Evolutionary conservation across 2,888 invertebrate species (phyloP).

Genomic region (Tribolium freemani): DNA sequence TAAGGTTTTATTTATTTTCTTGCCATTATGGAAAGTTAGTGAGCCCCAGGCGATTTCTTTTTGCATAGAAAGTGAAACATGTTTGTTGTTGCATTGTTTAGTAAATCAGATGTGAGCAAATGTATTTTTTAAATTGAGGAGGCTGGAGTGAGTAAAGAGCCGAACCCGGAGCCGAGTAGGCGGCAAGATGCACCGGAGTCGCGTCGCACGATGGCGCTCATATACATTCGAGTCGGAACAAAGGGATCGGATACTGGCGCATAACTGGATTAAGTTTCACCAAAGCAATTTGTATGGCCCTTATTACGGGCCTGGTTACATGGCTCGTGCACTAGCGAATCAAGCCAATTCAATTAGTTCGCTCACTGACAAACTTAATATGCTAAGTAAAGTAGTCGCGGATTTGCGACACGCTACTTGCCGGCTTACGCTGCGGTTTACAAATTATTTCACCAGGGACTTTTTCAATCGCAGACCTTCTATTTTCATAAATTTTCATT

Average conservation of each 20-base stretch:
- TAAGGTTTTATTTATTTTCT: neutral
- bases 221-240: slow-evolving; percentile 56
- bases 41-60: no score
- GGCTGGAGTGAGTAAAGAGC: slow-evolving; percentile 7
- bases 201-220: slow-evolving; percentile 39
- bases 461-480: slow-evolving; percentile 12
- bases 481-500: slow-evolving; percentile 32
- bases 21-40: no score
- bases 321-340: slow-evolving; percentile 63
- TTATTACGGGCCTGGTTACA: slow-evolving; percentile 64
- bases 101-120: no score
- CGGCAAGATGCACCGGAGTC: slow-evolving; percentile 26
- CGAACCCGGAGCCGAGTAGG: slow-evolving; percentile 2
- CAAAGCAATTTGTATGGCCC: slow-evolving; percentile 65
- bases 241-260: slow-evolving; percentile 59
- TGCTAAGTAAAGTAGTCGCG: slow-evolving; percentile 64
- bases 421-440: slow-evolving; percentile 41
- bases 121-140: neutral
- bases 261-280: slow-evolving; percentile 64
- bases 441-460: slow-evolving; percentile 42
- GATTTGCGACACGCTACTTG: slow-evolving; percentile 54
- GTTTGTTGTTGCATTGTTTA: no score
- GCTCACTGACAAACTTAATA: slow-evolving; percentile 65
- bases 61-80: no score
- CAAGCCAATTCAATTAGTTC: slow-evolving; percentile 65